Percentiles rank a stretch among this genome's conserved stretches.
Conservation (phyloP, 1,140 invertebrate species). For the Eciton burchellii region DNA sequence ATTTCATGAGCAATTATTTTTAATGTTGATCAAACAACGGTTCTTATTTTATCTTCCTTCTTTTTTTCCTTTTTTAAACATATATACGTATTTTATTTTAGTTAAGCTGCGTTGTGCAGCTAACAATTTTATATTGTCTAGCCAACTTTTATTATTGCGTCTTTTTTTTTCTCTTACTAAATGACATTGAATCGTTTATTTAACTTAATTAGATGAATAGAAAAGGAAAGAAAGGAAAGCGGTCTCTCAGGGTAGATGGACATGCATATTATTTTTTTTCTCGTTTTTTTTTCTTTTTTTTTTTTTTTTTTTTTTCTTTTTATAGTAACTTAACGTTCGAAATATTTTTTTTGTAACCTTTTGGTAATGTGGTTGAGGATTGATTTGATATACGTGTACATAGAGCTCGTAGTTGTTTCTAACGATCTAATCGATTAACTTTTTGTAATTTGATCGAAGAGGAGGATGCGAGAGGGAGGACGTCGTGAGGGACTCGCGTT, state of each 20-base stretch:
- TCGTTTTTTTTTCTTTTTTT: slow-evolving; percentile 67
- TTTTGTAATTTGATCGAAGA: slow-evolving; percentile 61
- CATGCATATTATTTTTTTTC: slow-evolving; percentile 34
- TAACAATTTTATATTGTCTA: slow-evolving; percentile 53
- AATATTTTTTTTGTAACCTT: slow-evolving; percentile 76
- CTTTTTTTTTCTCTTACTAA: slow-evolving; percentile 36
- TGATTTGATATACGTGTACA: slow-evolving; percentile 77
- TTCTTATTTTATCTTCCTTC: slow-evolving; percentile 9
- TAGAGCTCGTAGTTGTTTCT: slow-evolving; percentile 75
- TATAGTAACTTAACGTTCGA: slow-evolving; percentile 72
- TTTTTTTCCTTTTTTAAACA: slow-evolving; percentile 14
- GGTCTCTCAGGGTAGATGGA: slow-evolving; percentile 71
- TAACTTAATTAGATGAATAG: slow-evolving; percentile 13
- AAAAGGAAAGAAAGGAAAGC: background rate
- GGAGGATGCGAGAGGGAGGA: slow-evolving; percentile 28
- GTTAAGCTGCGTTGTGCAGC: slow-evolving; percentile 39
- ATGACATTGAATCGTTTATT: slow-evolving; percentile 36
- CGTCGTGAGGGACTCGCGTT: slow-evolving; percentile 30
- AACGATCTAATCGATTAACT: slow-evolving; percentile 76
- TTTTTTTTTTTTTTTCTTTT: slow-evolving; percentile 67
- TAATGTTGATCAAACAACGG: slow-evolving; percentile 13
- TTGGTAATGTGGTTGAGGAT: slow-evolving; percentile 80
- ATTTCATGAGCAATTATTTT: slow-evolving; percentile 54
- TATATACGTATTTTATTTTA: slow-evolving; percentile 24
- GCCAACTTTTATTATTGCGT: slow-evolving; percentile 35